A percentile compares a stretch with the other conserved stretches of the same genome.
These are phyloP conservation scores for Armadillidium nasatum DNA, from an alignment of 1,140 invertebrate genomes.

Conservation along the genomic window DNA sequence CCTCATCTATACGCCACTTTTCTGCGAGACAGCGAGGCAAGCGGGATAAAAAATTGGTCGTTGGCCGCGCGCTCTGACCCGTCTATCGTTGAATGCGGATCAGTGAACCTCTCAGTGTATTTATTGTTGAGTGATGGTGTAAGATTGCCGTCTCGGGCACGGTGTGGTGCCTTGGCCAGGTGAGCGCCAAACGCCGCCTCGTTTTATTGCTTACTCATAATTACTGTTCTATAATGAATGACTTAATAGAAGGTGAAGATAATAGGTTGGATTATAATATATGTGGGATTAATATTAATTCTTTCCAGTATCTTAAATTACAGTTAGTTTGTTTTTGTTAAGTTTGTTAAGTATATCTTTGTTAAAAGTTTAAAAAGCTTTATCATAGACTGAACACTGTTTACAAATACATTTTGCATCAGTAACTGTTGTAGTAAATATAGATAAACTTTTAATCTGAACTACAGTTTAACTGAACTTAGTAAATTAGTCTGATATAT, in stretches of 20 bases:
- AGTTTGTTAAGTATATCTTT: too few species aligned
- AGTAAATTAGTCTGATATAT: too few species aligned
- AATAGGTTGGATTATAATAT: neutral
- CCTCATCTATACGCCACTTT: slow-evolving; percentile 44
- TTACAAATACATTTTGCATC: too few species aligned
- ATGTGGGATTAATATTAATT: too few species aligned
- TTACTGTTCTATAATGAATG: neutral
- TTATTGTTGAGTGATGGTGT: slow-evolving; percentile 40
- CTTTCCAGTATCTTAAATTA: too few species aligned
- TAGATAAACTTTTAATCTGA: too few species aligned
- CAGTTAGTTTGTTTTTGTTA: too few species aligned
- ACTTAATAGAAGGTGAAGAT: neutral
- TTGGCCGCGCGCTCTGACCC: slow-evolving; percentile 40
- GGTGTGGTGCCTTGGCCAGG: slow-evolving; percentile 29
- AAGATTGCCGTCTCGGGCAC: slow-evolving; percentile 37
- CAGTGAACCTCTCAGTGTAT: slow-evolving; percentile 34
- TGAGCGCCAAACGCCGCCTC: slow-evolving; percentile 27
- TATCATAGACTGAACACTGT: too few species aligned
- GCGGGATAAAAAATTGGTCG: slow-evolving; percentile 41
- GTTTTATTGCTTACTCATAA: slow-evolving; percentile 4
- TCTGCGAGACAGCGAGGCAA: slow-evolving; percentile 40
- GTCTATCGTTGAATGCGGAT: slow-evolving; percentile 32
- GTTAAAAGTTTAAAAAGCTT: too few species aligned
- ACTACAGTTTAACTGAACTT: too few species aligned
- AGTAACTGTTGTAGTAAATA: too few species aligned